These are phyloP conservation scores for Tachyglossus aculeatus DNA, from an alignment of 2,797 vertebrate species.

Conservation along the genomic window DNA sequence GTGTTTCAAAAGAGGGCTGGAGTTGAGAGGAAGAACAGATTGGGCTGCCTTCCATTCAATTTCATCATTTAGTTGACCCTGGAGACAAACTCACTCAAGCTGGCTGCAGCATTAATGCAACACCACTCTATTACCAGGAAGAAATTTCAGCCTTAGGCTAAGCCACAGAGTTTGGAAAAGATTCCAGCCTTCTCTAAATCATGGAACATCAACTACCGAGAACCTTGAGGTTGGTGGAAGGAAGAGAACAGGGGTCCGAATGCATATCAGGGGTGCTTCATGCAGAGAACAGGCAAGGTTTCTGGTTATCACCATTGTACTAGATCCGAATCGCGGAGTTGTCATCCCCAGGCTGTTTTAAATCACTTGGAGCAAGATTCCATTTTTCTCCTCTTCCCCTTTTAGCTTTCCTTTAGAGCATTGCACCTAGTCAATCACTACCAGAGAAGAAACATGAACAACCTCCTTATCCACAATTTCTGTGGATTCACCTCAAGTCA, in stretches of 20 bases:
- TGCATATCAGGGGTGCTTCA: not conserved
- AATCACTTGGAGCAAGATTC: not conserved
- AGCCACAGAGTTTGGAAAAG: too few relatives aligned
- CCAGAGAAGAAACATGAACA: not conserved
- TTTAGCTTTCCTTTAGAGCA: slow-evolving; percentile 14
- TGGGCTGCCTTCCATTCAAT: not conserved
- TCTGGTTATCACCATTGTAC: not conserved
- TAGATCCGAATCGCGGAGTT: not conserved
- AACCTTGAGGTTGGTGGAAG: not conserved
- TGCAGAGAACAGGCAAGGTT: not conserved
- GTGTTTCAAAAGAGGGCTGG: too few relatives aligned
- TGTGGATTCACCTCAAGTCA: slow-evolving; percentile 2
- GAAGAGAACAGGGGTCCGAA: not conserved
- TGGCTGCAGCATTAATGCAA: too few relatives aligned
- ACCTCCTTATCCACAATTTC: not conserved
- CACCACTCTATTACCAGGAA: too few relatives aligned
- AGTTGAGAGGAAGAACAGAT: not conserved
- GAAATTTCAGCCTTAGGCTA: too few relatives aligned
- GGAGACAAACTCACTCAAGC: not conserved
- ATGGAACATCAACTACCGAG: too few relatives aligned
- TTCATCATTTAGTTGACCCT: not conserved
- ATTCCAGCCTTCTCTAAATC: too few relatives aligned
- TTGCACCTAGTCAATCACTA: not conserved
- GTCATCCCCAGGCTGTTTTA: not conserved
- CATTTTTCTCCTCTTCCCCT: not conserved